phyloP scores from a whole-genome alignment of 2,797 vertebrate species.

The Ibycter americanus region DNA sequence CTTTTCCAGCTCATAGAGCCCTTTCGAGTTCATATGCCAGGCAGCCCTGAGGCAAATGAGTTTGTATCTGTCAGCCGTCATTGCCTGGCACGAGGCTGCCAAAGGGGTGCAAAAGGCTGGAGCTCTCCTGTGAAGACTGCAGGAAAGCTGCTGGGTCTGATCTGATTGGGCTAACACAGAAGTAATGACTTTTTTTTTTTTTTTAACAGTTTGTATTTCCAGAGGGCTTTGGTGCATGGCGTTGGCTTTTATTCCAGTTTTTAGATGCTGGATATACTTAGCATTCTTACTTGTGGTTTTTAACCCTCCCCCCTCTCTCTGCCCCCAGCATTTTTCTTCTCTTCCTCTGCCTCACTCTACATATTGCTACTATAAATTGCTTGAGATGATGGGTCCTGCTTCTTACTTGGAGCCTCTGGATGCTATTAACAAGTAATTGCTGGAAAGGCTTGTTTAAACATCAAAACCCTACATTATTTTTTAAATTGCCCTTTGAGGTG shows the following conservation, averaged over 20 bases:
- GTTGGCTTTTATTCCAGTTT: not conserved
- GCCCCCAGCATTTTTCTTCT: not conserved
- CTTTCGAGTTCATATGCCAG: not conserved
- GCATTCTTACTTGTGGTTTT: not conserved
- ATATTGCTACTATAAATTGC: not conserved
- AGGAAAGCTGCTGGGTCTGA: not conserved
- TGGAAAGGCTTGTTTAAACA: conserved; percentile 44
- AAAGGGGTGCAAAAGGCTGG: not conserved
- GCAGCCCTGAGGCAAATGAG: not conserved
- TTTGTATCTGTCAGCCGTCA: not conserved
- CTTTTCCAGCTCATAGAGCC: not conserved
- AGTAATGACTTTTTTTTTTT: not conserved
- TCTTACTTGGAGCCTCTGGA: conserved; percentile 10
- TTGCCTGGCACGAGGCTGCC: not conserved
- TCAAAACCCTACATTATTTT: not conserved
- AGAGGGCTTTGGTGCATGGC: not conserved
- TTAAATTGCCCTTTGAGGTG: conserved; percentile 9
- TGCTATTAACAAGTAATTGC: conserved; percentile 34
- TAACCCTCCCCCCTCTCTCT: not conserved
- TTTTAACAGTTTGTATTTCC: not conserved
- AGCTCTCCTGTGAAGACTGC: not conserved
- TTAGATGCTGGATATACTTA: not conserved
- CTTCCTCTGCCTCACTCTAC: not conserved
- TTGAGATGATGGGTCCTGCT: not conserved
- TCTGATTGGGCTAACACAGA: not conserved